phyloP scores from a whole-genome alignment of 2,888 invertebrate species.

The Erpobdella octoculata region DNA sequence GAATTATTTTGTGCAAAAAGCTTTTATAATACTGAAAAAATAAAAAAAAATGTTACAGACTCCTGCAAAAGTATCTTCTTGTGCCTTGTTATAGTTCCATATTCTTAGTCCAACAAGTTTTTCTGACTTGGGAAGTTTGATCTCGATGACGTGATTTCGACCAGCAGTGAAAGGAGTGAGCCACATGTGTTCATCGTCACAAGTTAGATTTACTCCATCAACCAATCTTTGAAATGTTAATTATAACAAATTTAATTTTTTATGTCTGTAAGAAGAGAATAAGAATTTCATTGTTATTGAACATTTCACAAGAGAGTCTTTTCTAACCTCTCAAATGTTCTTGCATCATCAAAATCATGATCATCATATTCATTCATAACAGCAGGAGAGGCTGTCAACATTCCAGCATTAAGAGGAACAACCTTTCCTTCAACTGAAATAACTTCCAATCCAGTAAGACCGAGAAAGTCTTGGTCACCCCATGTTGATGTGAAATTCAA shows the following conservation, averaged over 20 bases:
- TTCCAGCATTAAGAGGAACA: conserved; percentile 43
- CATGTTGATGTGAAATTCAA: conserved; percentile 54
- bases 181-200: conserved; percentile 60
- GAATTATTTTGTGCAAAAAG: neutral
- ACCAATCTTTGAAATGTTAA: conserved; percentile 57
- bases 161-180: conserved; percentile 48
- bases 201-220: conserved; percentile 65
- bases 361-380: conserved; percentile 48
- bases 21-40: neutral
- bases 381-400: conserved; percentile 54
- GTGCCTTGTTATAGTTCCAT: conserved; percentile 74
- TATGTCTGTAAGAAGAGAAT: too few species aligned
- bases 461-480: conserved; percentile 54
- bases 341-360: conserved; percentile 48
- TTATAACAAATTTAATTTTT: too few species aligned
- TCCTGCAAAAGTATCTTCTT: conserved; percentile 59
- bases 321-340: conserved; percentile 50
- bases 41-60: conserved; percentile 34
- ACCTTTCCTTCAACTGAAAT: conserved; percentile 50
- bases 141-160: conserved; percentile 43
- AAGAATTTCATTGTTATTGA: too few species aligned
- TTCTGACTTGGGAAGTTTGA: conserved; percentile 44
- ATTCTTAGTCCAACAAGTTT: conserved; percentile 59
- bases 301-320: neutral
- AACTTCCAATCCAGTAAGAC: conserved; percentile 54